A percentile compares a stretch with the other conserved stretches of the same genome.
Conservation (phyloP, 2,113 vertebrate genomes). For the Nothoprocta pentlandii region DNA sequence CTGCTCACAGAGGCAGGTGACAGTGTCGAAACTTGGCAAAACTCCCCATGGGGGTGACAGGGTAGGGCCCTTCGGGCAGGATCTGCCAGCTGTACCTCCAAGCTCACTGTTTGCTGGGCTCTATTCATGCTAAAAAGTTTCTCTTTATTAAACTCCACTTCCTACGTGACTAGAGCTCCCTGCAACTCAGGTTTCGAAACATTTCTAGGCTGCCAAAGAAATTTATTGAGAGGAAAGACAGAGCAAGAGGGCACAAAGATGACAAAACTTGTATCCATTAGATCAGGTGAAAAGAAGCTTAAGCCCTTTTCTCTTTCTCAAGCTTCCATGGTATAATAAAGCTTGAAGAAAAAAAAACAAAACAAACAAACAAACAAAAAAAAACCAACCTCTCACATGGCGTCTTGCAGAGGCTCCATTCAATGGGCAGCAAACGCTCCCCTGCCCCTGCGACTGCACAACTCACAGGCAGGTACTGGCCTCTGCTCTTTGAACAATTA, state of each 20-base stretch:
- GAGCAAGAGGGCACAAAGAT: accelerated
- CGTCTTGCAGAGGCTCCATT: not conserved
- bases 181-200: not conserved
- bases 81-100: not conserved
- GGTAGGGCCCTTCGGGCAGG: not conserved
- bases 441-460: not conserved
- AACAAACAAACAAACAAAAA: not conserved
- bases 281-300: not conserved
- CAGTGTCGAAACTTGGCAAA: not conserved
- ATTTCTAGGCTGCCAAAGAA: not conserved
- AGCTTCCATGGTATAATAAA: not conserved
- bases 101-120: not conserved
- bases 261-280: not conserved
- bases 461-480: not conserved
- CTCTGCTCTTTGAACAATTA: not conserved
- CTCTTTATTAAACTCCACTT: not conserved
- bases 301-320: not conserved
- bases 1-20: not conserved
- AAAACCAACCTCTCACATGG: accelerated
- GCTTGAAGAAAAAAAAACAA: not conserved
- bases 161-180: not conserved
- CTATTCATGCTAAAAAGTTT: not conserved
- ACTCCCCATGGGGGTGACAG: not conserved
- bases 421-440: not conserved
- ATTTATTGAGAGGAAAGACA: not conserved